These are phyloP conservation scores for Dufourea novaeangliae DNA, from an alignment of 1,140 invertebrate species.

Conservation along the genomic window DNA sequence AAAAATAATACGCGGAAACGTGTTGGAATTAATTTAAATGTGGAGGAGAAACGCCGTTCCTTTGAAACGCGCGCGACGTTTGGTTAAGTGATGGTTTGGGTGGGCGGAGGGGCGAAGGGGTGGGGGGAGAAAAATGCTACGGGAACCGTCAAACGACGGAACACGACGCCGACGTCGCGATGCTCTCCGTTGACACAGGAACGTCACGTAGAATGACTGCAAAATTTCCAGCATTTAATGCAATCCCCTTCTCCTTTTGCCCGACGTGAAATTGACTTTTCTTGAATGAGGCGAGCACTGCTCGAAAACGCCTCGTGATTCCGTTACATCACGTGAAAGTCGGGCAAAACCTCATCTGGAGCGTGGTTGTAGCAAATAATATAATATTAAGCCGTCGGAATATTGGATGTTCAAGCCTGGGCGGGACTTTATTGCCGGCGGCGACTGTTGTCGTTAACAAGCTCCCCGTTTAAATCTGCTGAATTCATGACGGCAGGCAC, in stretches of 20 bases:
- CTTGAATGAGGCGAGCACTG: slow-evolving; percentile 16
- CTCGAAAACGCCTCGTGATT: slow-evolving; percentile 12
- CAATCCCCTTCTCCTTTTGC: background rate
- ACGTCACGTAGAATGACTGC: slow-evolving; percentile 4
- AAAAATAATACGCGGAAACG: background rate
- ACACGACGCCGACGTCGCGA: slow-evolving; percentile 32
- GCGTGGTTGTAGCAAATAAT: slow-evolving; percentile 46
- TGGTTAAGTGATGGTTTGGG: no score
- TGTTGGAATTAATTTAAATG: background rate
- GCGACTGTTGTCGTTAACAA: slow-evolving; percentile 52
- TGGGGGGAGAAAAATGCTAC: no score
- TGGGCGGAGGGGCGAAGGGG: background rate
- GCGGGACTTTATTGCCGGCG: slow-evolving; percentile 23
- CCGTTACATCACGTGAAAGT: slow-evolving; percentile 35
- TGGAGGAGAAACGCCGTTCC: background rate
- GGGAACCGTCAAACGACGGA: background rate
- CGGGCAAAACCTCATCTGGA: slow-evolving; percentile 52
- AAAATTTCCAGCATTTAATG: slow-evolving; percentile 23
- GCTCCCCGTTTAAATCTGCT: slow-evolving; percentile 43
- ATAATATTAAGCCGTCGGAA: slow-evolving; percentile 52
- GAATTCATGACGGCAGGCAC: slow-evolving; percentile 41
- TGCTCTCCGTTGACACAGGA: background rate
- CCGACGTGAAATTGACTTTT: slow-evolving; percentile 19
- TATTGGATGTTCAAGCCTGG: slow-evolving; percentile 51
- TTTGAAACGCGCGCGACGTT: background rate